Evolutionary conservation across 2,888 invertebrate species (phyloP).

Genomic region (Amphipoea lucens): DNA sequence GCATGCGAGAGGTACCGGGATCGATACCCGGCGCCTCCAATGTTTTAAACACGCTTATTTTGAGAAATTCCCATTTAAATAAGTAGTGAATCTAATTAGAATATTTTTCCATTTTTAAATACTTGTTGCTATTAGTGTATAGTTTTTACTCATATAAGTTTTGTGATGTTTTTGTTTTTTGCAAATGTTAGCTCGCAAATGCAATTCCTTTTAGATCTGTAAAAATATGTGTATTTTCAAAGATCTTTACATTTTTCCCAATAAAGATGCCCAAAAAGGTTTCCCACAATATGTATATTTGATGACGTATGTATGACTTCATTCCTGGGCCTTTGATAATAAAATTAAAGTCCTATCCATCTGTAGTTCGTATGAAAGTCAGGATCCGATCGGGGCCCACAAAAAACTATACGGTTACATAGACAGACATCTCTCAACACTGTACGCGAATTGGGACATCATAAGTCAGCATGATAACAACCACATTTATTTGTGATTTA

Average conservation of each 20-base stretch:
- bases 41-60: neutral
- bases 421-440: neutral
- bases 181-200: neutral
- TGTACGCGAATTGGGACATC: constrained; percentile 3
- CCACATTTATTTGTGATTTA: neutral
- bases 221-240: too few species aligned
- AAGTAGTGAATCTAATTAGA: neutral
- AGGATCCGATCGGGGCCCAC: neutral
- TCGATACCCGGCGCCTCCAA: constrained; percentile 84
- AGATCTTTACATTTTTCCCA: neutral
- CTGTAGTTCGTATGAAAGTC: neutral
- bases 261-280: neutral
- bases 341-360: neutral
- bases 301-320: neutral
- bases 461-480: neutral
- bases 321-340: neutral
- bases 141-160: neutral
- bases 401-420: neutral
- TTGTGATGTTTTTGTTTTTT: neutral
- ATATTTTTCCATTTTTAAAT: too few species aligned
- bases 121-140: neutral
- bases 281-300: neutral
- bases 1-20: constrained; percentile 90
- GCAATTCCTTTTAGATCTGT: neutral
- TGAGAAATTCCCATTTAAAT: neutral